These are phyloP conservation scores for Notiomystis cincta DNA, from an alignment of 2,113 vertebrate genomes.

Conservation along the genomic window DNA sequence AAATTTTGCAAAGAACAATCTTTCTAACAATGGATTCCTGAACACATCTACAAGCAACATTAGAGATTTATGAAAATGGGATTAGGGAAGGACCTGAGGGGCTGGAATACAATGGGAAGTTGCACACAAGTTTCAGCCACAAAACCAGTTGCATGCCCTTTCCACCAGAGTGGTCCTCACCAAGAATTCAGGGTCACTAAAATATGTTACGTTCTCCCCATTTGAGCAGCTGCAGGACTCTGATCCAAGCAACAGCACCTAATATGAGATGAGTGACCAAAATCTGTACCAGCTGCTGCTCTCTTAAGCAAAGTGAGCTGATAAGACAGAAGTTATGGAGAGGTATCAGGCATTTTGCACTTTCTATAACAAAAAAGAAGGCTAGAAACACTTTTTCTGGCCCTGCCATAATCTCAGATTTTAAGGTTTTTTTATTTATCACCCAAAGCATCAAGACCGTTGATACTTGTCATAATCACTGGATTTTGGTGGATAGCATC, in stretches of 20 bases:
- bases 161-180: not conserved
- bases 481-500: not conserved
- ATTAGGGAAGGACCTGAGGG: not conserved
- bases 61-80: not conserved
- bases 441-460: not conserved
- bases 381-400: not conserved
- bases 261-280: not conserved
- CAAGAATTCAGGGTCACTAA: not conserved
- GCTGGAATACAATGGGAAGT: not conserved
- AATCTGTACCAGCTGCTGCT: not conserved
- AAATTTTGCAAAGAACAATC: not conserved
- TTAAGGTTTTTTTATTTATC: not conserved
- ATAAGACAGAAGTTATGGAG: not conserved
- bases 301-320: not conserved
- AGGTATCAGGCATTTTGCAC: not conserved
- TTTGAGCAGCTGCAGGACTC: not conserved
- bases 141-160: not conserved
- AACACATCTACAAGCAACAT: not conserved
- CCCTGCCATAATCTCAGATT: not conserved
- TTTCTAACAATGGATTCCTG: not conserved
- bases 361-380: not conserved
- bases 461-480: not conserved
- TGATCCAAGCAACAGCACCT: not conserved
- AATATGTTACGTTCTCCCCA: not conserved
- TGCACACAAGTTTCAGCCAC: not conserved